Evolutionary conservation across 64 coral and sea anemone genomes (phyloP).

Genomic region (Cladopsammia gracilis): DNA sequence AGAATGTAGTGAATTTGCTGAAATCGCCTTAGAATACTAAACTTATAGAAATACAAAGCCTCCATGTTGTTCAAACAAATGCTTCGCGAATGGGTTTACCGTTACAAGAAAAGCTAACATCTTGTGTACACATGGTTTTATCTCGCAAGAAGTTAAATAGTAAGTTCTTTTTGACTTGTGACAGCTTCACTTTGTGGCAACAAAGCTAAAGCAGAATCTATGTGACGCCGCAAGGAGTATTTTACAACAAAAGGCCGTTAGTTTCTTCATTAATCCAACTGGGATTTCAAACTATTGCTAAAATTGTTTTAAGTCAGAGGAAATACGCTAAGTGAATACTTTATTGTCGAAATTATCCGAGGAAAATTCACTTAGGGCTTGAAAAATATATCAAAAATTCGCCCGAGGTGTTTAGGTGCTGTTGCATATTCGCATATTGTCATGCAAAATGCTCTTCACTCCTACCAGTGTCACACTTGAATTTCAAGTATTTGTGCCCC

Average conservation of each 20-base stretch:
- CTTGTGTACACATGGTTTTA: constrained; percentile 38
- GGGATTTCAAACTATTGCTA: not conserved
- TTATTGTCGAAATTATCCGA: not conserved
- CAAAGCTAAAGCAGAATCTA: not conserved
- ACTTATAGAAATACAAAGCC: not conserved
- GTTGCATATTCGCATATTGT: not conserved
- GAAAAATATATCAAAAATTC: not conserved
- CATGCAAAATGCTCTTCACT: constrained; percentile 48
- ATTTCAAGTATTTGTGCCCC: constrained; percentile 31
- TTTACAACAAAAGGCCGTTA: constrained; percentile 26
- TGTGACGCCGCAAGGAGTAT: constrained; percentile 8
- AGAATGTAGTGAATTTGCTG: not conserved
- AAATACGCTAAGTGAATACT: not conserved
- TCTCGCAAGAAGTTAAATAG: not conserved
- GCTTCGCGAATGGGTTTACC: not conserved
- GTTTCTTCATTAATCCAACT: not conserved
- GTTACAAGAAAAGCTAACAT: constrained; percentile 10
- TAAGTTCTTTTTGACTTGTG: not conserved
- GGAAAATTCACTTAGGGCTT: not conserved
- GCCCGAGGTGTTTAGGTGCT: not conserved
- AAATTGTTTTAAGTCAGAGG: not conserved
- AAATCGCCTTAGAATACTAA: not conserved
- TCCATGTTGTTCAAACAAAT: constrained; percentile 46
- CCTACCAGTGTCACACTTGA: constrained; percentile 43
- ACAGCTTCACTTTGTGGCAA: not conserved